Evolutionary conservation across 2,113 vertebrate genomes (phyloP), one percentile per base, ranked within the genome.

Genomic region (Tachuris rubrigastra): DNA sequence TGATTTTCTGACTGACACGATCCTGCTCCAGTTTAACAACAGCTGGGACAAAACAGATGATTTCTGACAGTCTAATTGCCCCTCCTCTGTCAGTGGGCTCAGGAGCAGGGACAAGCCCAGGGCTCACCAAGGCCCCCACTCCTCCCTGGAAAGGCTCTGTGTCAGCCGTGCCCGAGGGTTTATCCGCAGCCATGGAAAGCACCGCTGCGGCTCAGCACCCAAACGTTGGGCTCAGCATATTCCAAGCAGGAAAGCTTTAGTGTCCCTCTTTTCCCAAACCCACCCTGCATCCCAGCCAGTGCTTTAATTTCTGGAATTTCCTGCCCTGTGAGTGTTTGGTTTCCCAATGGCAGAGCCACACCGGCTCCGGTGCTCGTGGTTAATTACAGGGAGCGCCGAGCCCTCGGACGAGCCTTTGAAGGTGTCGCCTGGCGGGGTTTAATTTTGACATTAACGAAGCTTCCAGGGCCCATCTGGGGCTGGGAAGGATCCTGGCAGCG

Each of bases 221-320:
- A 67, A 66, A 31, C 1, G 0, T 35, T 7, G 35, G 56, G 76
- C 88, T 95, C 95, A 92, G 95, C 59, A 47, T 30, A 42, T 92
- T 92, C 73, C 8, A 4, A 66, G 77, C 88, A 30, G 62, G 75
- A 80, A 86, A 27, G 10, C 16, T 80, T 79, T 31, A 52, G 79
- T 16, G 41, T 67, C 63, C 50, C 16, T 17, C 35, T 18, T 9
- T 4, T 5, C 90, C 89, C 89, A 88, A 95, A 88, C 76, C 86
- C 83, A 92, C 68, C 72, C 85, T 4, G 1, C 63, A 65, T 66
- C 74, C 67, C 82, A 83, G 75, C 6, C 72, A 2, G 25, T 2
- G 39, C 52, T 95, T 95, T 92, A 84, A 89, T 81, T 92, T 95
- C 96, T 92, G 96, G 96, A 95, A 95, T 96, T 95, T 96, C 94